These are phyloP conservation scores for Amblyornis subalaris DNA, from an alignment of 2,113 vertebrate genomes.

Conservation along the genomic window DNA sequence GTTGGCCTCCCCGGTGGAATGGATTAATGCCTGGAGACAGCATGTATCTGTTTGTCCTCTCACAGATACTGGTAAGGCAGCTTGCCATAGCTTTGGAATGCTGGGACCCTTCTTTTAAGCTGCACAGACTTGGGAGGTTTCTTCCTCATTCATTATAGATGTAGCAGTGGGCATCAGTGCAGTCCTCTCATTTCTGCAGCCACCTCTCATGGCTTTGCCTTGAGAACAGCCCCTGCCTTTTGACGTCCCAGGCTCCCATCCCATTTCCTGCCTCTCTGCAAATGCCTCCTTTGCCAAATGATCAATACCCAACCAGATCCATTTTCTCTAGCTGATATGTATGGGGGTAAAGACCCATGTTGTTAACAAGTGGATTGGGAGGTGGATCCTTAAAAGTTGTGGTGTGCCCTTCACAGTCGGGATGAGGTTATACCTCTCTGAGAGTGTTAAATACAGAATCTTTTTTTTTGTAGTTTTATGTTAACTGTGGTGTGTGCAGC, in stretches of 20 bases:
- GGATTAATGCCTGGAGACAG: conserved; percentile 76
- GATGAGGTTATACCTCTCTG: neutral
- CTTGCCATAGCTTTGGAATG: neutral
- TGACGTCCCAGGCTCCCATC: neutral
- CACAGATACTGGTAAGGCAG: conserved; percentile 86
- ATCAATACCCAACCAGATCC: neutral
- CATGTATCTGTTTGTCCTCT: conserved; percentile 80
- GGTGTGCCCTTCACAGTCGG: neutral
- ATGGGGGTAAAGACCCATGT: neutral
- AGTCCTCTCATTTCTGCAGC: neutral
- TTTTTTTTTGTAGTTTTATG: neutral
- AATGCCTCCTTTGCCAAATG: neutral
- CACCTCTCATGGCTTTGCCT: neutral
- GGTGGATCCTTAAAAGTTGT: neutral
- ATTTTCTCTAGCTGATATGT: neutral
- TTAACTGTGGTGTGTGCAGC: neutral
- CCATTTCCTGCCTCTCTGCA: neutral
- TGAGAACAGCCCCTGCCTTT: neutral
- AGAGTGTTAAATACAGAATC: neutral
- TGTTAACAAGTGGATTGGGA: neutral
- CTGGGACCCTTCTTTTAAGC: neutral
- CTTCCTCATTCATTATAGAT: neutral
- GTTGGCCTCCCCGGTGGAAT: conserved; percentile 71
- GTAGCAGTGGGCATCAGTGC: neutral
- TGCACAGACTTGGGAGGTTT: neutral